Conservation (phyloP, 92 coral and sea anemone genomes). For the Actinernus sp. region DNA sequence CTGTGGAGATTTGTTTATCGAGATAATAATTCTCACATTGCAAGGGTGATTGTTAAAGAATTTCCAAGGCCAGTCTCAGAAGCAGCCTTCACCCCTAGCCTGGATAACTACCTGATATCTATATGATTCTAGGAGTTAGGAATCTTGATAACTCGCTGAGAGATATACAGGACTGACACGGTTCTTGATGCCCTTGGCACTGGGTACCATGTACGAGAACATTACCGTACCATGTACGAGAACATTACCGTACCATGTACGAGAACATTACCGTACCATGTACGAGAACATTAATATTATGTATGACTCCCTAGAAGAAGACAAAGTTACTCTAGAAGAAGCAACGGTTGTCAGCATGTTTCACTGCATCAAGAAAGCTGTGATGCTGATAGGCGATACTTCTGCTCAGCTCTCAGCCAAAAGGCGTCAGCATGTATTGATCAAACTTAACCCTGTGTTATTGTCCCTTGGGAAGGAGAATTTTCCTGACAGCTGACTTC, state of each 20-base stretch:
- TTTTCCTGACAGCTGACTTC: slow-evolving; percentile 34
- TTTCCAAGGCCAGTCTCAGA: too few species aligned
- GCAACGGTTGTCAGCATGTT: slow-evolving; percentile 1
- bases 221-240: too few species aligned
- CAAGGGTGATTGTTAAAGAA: too few species aligned
- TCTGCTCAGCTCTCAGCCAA: slow-evolving; percentile 17
- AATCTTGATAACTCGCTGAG: slow-evolving; percentile 14
- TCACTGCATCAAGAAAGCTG: slow-evolving; percentile 24
- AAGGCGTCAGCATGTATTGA: slow-evolving; percentile 41
- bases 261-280: too few species aligned
- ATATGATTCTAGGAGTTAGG: slow-evolving; percentile 11
- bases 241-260: too few species aligned
- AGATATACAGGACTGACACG: slow-evolving; percentile 33
- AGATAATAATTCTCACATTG: too few species aligned
- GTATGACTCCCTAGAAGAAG: too few species aligned
- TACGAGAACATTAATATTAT: slow-evolving; percentile 9
- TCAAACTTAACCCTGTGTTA: slow-evolving; percentile 21
- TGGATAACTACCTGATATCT: too few species aligned
- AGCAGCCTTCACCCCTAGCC: too few species aligned
- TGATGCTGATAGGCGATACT: slow-evolving; percentile 22
- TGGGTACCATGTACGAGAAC: too few species aligned
- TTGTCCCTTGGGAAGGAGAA: slow-evolving; percentile 32
- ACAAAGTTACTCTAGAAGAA: slow-evolving; percentile 8
- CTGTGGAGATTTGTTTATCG: too few species aligned
- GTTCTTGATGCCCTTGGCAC: slow-evolving; percentile 30